Evolutionary conservation across 1,140 invertebrate species (phyloP).

Genomic region (Pogonomyrmex barbatus): DNA sequence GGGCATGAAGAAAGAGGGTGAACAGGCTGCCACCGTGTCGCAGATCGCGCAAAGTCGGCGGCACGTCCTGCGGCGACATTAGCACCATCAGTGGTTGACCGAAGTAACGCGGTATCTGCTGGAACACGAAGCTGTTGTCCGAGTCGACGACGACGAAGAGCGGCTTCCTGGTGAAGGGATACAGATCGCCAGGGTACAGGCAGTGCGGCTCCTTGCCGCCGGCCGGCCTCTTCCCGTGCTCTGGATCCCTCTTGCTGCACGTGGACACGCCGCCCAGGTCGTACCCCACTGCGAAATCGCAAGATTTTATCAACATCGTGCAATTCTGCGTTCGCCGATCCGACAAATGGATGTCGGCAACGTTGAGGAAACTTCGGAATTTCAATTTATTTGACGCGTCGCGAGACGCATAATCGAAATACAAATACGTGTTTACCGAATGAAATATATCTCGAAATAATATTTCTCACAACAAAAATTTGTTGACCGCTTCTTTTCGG

Average conservation of each 20-base stretch:
- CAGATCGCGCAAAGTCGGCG: conserved; percentile 94
- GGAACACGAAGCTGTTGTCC: conserved; percentile 97
- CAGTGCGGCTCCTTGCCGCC: conserved; percentile 93
- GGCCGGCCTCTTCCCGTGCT: conserved; percentile 88
- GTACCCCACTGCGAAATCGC: conserved; percentile 91
- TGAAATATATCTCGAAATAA: background rate
- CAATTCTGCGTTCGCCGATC: conserved; percentile 67
- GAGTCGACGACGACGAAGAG: conserved; percentile 98
- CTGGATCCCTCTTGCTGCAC: conserved; percentile 92
- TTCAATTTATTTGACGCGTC: background rate
- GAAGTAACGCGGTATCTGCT: conserved; percentile 96
- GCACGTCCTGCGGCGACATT: conserved; percentile 97
- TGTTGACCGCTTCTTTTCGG: background rate
- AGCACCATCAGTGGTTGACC: conserved; percentile 97
- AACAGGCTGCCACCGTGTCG: conserved; percentile 97
- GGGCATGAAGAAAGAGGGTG: conserved; percentile 97
- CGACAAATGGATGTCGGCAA: conserved; percentile 38
- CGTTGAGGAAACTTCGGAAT: background rate
- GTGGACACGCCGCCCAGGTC: conserved; percentile 96
- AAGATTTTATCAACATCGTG: conserved; percentile 77
- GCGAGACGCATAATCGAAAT: background rate
- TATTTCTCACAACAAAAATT: background rate
- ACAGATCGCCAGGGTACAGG: conserved; percentile 96
- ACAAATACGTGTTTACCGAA: background rate
- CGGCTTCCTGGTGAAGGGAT: conserved; percentile 96